These are phyloP conservation scores for Schrankia costaestrigalis DNA, from an alignment of 2,888 invertebrate species.

Conservation along the genomic window DNA sequence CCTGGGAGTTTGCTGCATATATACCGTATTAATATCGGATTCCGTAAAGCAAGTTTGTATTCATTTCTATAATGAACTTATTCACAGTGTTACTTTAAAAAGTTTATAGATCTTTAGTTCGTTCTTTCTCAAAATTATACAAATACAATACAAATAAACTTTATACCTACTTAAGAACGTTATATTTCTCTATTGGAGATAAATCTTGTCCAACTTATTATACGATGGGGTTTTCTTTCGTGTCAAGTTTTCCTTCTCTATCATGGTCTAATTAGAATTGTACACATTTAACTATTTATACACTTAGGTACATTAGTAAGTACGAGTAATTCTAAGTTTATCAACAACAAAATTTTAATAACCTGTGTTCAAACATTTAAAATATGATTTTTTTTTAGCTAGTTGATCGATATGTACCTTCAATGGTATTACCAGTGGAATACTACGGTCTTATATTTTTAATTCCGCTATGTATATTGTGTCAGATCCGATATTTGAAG, in stretches of 20 bases:
- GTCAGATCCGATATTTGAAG: constrained; percentile 86
- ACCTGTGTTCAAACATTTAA: neutral
- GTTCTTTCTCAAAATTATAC: no score
- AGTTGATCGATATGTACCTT: constrained; percentile 59
- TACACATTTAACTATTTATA: no score
- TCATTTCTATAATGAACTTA: neutral
- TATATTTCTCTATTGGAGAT: no score
- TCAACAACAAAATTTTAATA: no score
- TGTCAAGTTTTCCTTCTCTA: no score
- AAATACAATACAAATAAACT: no score
- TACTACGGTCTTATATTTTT: constrained; percentile 67
- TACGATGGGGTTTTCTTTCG: no score
- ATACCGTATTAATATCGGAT: constrained; percentile 87
- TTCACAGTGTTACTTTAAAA: neutral
- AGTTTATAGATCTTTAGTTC: no score
- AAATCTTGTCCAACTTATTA: no score
- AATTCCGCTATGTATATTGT: constrained; percentile 59
- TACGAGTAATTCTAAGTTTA: no score
- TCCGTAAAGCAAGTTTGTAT: constrained; percentile 82
- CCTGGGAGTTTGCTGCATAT: constrained; percentile 86
- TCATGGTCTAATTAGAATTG: no score
- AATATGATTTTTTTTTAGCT: constrained; percentile 38
- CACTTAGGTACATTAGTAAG: no score
- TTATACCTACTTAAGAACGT: neutral
- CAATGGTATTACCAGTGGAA: constrained; percentile 54